Percentiles rank a stretch among this genome's conserved stretches.
phyloP scores from a whole-genome alignment of 2,888 invertebrate genomes.

The Pseudolycoriella hygida region DNA sequence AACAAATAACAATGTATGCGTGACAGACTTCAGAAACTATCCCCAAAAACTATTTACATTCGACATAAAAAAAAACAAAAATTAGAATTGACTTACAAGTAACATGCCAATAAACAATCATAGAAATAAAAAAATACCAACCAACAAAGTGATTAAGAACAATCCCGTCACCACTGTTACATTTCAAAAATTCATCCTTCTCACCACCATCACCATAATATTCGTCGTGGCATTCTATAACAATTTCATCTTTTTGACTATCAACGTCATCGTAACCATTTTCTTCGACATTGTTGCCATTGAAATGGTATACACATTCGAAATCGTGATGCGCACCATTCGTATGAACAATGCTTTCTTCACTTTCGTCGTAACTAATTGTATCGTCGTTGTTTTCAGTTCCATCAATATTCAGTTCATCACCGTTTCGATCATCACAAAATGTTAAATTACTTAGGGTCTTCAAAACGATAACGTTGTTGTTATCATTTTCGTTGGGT shows the following conservation, averaged over 20 bases:
- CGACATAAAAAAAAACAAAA: constrained; percentile 2
- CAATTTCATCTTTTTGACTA: background rate
- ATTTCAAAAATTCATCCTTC: constrained; percentile 5
- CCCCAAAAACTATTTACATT: constrained; percentile 1
- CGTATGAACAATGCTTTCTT: constrained; percentile 18
- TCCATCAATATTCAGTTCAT: background rate
- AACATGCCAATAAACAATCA: background rate
- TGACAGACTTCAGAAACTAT: too few relatives aligned
- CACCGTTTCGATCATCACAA: background rate
- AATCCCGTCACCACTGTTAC: constrained; percentile 7
- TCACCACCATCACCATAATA: constrained; percentile 6
- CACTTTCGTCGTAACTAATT: constrained; percentile 16
- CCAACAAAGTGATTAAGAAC: constrained; percentile 28
- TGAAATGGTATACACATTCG: constrained; percentile 19
- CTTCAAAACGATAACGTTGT: constrained; percentile 6
- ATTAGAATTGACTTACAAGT: background rate
- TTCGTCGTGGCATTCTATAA: background rate
- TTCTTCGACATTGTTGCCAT: constrained; percentile 21
- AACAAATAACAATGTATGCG: too few relatives aligned
- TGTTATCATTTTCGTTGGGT: constrained; percentile 12
- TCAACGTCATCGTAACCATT: background rate
- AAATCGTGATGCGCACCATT: background rate
- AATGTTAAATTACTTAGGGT: background rate
- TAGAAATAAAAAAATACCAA: constrained; percentile 18
- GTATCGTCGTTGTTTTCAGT: background rate